Evolutionary conservation across 2,113 vertebrate species (phyloP).

Genomic region (Chaetura pelagica): DNA sequence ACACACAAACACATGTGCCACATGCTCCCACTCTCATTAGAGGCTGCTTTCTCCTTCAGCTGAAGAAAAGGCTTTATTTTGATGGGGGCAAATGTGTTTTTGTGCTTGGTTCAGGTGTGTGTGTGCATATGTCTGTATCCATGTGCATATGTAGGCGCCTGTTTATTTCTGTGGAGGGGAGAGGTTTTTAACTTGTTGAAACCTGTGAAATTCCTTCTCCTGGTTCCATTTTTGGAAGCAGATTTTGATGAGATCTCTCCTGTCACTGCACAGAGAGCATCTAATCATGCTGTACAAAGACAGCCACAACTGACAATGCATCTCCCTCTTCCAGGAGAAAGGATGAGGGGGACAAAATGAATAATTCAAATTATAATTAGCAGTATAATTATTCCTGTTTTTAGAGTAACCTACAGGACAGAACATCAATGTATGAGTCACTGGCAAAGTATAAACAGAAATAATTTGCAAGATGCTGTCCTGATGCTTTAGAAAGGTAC

Average conservation of each 20-base stretch:
- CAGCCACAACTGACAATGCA: conserved; percentile 50
- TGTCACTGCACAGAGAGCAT: not conserved
- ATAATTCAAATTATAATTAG: conserved; percentile 73
- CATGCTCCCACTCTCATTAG: not conserved
- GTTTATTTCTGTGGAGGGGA: not conserved
- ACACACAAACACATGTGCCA: conserved; percentile 27
- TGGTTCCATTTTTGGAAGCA: conserved; percentile 24
- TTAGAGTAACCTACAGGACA: conserved; percentile 74
- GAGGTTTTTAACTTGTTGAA: not conserved
- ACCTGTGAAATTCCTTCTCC: not conserved
- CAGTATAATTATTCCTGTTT: conserved; percentile 68
- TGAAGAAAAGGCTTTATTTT: not conserved
- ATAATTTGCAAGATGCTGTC: conserved; percentile 41
- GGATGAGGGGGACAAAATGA: conserved; percentile 59
- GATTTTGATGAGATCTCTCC: conserved; percentile 44
- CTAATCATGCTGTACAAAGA: conserved; percentile 35
- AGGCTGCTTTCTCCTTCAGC: not conserved
- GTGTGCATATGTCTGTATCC: not conserved
- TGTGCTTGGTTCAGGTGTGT: not conserved
- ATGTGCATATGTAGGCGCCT: not conserved
- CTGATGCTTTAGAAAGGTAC: conserved; percentile 1
- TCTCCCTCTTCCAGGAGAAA: conserved; percentile 59
- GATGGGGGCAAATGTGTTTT: not conserved
- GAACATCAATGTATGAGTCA: conserved; percentile 64
- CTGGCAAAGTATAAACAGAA: conserved; percentile 56